A percentile compares a stretch with the other conserved stretches of the same genome.
These are phyloP conservation scores for Montifringilla adamsi DNA, from an alignment of 2,113 vertebrate genomes.

Conservation along the genomic window DNA sequence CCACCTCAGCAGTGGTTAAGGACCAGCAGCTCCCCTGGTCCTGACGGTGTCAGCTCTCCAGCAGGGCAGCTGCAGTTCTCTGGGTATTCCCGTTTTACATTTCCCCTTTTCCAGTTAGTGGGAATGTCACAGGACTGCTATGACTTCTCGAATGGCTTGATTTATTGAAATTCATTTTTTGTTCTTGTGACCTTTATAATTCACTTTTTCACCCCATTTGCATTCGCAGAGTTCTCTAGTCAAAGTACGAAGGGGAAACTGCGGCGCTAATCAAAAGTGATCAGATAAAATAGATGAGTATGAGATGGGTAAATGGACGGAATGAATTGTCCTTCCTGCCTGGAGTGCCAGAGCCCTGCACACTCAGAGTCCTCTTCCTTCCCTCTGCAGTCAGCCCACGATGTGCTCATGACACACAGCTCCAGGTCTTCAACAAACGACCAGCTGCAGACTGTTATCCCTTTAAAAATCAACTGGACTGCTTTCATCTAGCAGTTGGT, in stretches of 20 bases:
- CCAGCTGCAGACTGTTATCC: background rate
- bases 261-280: background rate
- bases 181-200: background rate
- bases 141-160: background rate
- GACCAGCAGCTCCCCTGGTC: background rate
- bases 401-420: background rate
- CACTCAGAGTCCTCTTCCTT: background rate
- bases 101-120: background rate
- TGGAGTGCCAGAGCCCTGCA: background rate
- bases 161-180: background rate
- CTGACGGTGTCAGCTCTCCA: background rate
- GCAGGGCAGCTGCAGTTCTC: background rate
- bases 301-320: background rate
- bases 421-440: background rate
- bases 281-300: background rate
- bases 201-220: background rate
- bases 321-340: background rate
- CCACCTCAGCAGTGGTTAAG: background rate
- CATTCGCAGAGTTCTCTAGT: background rate
- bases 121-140: background rate
- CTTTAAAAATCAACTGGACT: background rate
- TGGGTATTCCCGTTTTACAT: background rate
- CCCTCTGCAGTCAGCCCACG: background rate
- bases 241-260: background rate
- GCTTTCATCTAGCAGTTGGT: background rate